phyloP scores from a whole-genome alignment of 2,888 invertebrate genomes.

The Spodoptera littoralis region DNA sequence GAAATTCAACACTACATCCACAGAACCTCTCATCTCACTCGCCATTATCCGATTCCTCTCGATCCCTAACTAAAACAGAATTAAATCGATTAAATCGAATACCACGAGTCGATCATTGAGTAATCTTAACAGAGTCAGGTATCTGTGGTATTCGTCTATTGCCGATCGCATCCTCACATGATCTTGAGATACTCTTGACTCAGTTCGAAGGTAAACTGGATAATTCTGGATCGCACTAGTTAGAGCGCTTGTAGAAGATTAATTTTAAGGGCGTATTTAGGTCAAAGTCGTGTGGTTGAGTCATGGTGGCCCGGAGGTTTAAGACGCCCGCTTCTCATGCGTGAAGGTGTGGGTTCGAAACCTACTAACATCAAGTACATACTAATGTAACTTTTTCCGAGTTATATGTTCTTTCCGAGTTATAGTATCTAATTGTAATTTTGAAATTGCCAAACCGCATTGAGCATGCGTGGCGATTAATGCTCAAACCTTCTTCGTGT shows the following conservation, averaged over 20 bases:
- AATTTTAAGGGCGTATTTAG: too few relatives aligned
- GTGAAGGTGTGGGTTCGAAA: too few relatives aligned
- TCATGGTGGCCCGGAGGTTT: too few relatives aligned
- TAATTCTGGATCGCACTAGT: conserved; percentile 57
- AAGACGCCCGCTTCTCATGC: too few relatives aligned
- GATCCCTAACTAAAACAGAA: conserved; percentile 17
- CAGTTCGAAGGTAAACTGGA: conserved; percentile 40
- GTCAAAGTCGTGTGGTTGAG: too few relatives aligned
- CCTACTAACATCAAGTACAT: too few relatives aligned
- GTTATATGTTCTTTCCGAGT: too few relatives aligned
- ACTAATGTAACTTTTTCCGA: too few relatives aligned
- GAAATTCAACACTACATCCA: conserved; percentile 2
- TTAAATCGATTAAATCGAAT: conserved; percentile 35
- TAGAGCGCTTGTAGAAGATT: conserved; percentile 10
- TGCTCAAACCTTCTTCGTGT: too few relatives aligned
- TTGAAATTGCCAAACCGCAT: too few relatives aligned
- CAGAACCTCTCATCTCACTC: conserved; percentile 3
- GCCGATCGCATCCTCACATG: conserved; percentile 58
- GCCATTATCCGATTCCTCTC: conserved; percentile 11
- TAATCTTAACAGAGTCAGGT: conserved; percentile 28
- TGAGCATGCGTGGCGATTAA: too few relatives aligned
- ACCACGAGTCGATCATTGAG: conserved; percentile 24
- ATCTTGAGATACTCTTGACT: conserved; percentile 58
- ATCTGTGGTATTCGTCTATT: conserved; percentile 62
- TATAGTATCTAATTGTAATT: too few relatives aligned